phyloP scores from a whole-genome alignment of 2,113 vertebrate species.

The Calonectris borealis region DNA sequence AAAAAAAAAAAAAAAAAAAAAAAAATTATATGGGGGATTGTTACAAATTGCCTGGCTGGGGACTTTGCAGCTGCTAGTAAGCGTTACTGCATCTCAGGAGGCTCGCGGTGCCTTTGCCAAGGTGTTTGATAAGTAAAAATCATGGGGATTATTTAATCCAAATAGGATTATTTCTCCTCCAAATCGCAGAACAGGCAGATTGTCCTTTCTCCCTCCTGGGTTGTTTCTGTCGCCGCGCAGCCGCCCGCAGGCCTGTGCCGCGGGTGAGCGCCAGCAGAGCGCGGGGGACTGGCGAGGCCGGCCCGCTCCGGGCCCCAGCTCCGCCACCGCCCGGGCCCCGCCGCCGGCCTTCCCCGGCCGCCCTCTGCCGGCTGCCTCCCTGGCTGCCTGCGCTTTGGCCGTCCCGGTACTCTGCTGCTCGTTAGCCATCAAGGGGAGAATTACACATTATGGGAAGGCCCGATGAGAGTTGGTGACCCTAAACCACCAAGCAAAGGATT shows the following conservation, averaged over 20 bases:
- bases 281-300: background rate
- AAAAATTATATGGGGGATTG: background rate
- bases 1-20: too few relatives aligned
- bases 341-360: background rate
- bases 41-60: background rate
- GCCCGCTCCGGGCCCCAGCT: accelerated
- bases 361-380: background rate
- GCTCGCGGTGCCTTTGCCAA: background rate
- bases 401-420: background rate
- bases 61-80: background rate
- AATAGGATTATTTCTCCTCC: background rate
- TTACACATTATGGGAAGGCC: background rate
- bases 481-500: background rate
- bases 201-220: background rate
- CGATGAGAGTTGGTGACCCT: background rate
- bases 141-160: background rate
- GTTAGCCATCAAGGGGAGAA: background rate
- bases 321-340: too few relatives aligned
- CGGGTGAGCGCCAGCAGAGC: too few relatives aligned
- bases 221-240: background rate
- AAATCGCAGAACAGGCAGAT: background rate
- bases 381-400: background rate
- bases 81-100: background rate
- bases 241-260: background rate
- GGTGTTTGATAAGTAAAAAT: background rate